Conservation (phyloP, 1,140 invertebrate species). For the Dufourea novaeangliae region DNA sequence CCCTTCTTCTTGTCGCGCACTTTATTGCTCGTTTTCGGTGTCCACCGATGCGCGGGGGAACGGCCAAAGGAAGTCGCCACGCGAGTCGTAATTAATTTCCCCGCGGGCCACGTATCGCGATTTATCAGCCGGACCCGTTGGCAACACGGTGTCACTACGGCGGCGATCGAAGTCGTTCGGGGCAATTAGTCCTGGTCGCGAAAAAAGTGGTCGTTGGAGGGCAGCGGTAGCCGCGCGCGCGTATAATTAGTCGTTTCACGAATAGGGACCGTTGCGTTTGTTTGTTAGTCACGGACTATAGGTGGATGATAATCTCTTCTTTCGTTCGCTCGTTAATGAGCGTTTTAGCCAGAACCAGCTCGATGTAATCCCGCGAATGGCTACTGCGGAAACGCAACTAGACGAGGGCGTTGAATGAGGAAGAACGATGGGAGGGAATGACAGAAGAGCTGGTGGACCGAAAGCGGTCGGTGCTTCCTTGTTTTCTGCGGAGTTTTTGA, state of each 20-base stretch:
- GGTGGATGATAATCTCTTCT: constrained; percentile 61
- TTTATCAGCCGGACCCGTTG: constrained; percentile 15
- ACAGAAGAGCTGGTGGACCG: neutral
- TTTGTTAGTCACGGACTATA: constrained; percentile 76
- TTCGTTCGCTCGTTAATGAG: constrained; percentile 50
- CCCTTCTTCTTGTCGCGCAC: too few relatives aligned
- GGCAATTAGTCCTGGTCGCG: constrained; percentile 27
- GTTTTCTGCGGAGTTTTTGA: neutral
- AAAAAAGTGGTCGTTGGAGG: constrained; percentile 15
- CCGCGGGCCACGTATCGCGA: constrained; percentile 13
- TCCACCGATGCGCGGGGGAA: neutral
- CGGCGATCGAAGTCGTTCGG: constrained; percentile 42
- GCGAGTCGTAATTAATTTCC: constrained; percentile 25
- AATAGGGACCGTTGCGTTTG: constrained; percentile 73
- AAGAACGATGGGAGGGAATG: constrained; percentile 23
- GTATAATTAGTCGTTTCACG: constrained; percentile 69
- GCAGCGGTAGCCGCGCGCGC: neutral
- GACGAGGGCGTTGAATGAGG: constrained; percentile 46
- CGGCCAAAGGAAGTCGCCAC: neutral
- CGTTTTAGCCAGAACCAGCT: constrained; percentile 10
- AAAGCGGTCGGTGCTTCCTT: neutral
- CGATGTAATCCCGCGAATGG: constrained; percentile 47
- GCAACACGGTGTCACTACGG: constrained; percentile 31
- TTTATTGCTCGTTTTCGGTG: neutral
- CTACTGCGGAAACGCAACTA: constrained; percentile 44